These are phyloP conservation scores for Boulengerochromis microlepis DNA, from an alignment of 2,113 vertebrate genomes.

Conservation along the genomic window DNA sequence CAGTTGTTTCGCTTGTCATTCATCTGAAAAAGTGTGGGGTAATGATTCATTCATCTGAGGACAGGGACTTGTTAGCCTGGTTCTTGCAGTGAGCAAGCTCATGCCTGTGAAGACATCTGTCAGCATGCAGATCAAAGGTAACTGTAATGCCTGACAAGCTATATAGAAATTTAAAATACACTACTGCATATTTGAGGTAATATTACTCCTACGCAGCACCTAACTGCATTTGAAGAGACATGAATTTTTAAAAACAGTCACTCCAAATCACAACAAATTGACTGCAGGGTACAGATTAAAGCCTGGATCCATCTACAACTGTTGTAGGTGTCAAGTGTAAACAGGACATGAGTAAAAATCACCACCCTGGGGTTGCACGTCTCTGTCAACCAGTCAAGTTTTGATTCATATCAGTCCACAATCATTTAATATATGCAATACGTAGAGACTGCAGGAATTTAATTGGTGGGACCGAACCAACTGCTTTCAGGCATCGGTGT, in stretches of 20 bases:
- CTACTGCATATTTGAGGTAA: background rate
- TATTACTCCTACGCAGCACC: background rate
- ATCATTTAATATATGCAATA: background rate
- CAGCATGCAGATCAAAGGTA: background rate
- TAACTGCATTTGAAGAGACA: background rate
- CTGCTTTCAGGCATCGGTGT: background rate
- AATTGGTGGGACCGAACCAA: background rate
- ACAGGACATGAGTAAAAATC: background rate
- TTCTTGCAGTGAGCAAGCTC: background rate
- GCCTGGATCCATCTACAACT: background rate
- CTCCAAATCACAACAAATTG: background rate
- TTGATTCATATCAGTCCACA: background rate
- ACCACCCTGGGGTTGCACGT: rapidly evolving
- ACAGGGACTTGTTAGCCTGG: background rate
- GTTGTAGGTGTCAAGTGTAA: background rate
- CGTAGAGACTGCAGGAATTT: background rate
- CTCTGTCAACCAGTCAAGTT: background rate
- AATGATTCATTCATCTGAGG: background rate
- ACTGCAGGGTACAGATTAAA: background rate
- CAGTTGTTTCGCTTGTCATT: background rate
- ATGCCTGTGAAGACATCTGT: background rate
- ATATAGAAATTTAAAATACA: background rate
- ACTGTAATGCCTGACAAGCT: background rate
- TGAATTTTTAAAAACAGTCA: background rate
- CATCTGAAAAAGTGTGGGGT: background rate